Base-by-base conservation (phyloP, 2,797 vertebrate genomes). In the Mormyrops attenuatus region DNA sequence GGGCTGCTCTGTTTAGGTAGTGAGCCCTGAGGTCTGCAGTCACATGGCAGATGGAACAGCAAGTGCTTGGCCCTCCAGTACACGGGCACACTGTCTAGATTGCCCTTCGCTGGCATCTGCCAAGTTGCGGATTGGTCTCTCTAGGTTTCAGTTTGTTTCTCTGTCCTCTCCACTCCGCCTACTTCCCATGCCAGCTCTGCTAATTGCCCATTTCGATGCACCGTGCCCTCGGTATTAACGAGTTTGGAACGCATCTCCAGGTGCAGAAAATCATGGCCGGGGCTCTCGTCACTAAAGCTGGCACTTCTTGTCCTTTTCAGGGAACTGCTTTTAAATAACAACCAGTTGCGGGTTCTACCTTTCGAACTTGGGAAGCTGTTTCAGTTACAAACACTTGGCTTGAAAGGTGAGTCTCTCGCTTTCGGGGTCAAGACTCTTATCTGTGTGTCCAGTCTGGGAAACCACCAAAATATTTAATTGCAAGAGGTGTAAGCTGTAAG, bases 271-370 rank as follows among this genome's bases (percentile, higher is more conserved):
- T 52, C 85, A 26, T 30, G 0, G 53, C 30, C 7, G 30, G 49
- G 26, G 15, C 49, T 26, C n/a, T 0, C 5, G 9, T 86, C 30
- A 86, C 30, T 34, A 30, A 86, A 52, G 5, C 85, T 38, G 17
- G 30, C 4, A 5, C 26, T 86, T 38, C 5, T 86, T 60, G 26
- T 87, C 30, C 53, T 87, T 87, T 60, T 94, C 96, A 99, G 98
- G 98, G 98, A 99, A 97, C 97, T 99, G 96, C 98, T 98, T 98
- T 98, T 99, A 98, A 99, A 99, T 97, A 97, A 99, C 97, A 99
- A 99, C 98, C 98, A 97, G 97, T 98, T 99, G 97, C 98, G 98
- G 97, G 97, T 99, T 98, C 97, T 99, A 96, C 98, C 98, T 95
- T 99, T 99, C 96, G 98, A 99, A 96, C 97, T 99, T 97, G 98